Evolutionary conservation across 2,797 vertebrate species (phyloP).

Genomic region (Ambastaia sidthimunki): DNA sequence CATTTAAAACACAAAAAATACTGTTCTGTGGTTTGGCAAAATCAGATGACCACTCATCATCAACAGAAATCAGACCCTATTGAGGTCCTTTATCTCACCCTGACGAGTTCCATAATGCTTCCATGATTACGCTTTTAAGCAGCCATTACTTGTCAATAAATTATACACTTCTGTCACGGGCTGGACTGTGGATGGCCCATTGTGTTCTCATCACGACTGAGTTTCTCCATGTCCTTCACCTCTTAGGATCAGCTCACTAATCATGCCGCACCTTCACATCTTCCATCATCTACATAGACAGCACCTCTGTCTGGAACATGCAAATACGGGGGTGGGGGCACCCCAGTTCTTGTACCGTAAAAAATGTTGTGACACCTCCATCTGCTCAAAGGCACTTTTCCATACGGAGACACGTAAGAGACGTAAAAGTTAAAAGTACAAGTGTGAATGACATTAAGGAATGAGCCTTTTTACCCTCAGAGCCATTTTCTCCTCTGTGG

Average conservation of each 20-base stretch:
- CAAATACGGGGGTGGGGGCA: constrained; percentile 21
- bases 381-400: constrained; percentile 47
- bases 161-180: constrained; percentile 37
- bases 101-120: constrained; percentile 52
- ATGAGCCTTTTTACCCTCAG: too few relatives aligned
- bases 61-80: constrained; percentile 58
- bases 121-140: constrained; percentile 58
- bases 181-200: constrained; percentile 13
- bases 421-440: constrained; percentile 1
- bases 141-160: constrained; percentile 51
- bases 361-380: constrained; percentile 46
- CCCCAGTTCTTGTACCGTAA: constrained; percentile 41
- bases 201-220: constrained; percentile 39
- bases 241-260: constrained; percentile 12
- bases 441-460: neutral
- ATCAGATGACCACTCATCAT: constrained; percentile 54
- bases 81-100: constrained; percentile 44
- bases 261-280: constrained; percentile 30
- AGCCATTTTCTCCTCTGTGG: neutral
- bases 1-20: constrained; percentile 23
- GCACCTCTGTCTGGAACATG: constrained; percentile 39
- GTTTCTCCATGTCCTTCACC: constrained; percentile 15
- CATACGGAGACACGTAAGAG: neutral
- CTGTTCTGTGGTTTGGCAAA: constrained; percentile 14
- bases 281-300: constrained; percentile 39